These are phyloP conservation scores for Phorcus lineatus DNA, from an alignment of 2,888 invertebrate genomes.

Conservation along the genomic window DNA sequence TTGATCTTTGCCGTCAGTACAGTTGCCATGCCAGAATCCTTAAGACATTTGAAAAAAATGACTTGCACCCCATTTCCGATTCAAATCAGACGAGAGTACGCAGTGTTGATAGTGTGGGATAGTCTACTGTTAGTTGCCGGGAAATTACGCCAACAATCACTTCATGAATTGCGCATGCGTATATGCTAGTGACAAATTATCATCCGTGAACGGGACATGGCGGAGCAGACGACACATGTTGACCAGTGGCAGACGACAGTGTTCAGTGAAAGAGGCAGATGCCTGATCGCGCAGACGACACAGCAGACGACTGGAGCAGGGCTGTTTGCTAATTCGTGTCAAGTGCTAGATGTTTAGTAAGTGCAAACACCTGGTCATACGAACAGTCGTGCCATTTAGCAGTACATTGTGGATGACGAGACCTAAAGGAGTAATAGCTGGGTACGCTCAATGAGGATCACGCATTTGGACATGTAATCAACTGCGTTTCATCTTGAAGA, in stretches of 20 bases:
- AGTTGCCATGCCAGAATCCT: too few relatives aligned
- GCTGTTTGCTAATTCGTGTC: background rate
- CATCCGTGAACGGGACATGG: background rate
- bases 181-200: background rate
- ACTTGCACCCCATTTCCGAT: too few relatives aligned
- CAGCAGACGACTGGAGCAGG: background rate
- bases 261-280: background rate
- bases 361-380: background rate
- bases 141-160: background rate
- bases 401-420: too few relatives aligned
- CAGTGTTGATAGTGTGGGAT: too few relatives aligned
- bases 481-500: too few relatives aligned
- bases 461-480: too few relatives aligned
- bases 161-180: background rate
- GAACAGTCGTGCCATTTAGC: too few relatives aligned
- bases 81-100: too few relatives aligned
- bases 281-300: background rate
- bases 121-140: background rate
- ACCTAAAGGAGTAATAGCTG: too few relatives aligned
- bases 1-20: too few relatives aligned
- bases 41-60: too few relatives aligned
- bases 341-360: constrained; percentile 1
- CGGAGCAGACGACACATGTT: constrained; percentile 6
- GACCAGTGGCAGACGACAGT: constrained; percentile 6
- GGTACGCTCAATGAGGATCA: too few relatives aligned